Evolutionary conservation across 2,797 vertebrate species (phyloP).

Genomic region (Margarornis squamiger): DNA sequence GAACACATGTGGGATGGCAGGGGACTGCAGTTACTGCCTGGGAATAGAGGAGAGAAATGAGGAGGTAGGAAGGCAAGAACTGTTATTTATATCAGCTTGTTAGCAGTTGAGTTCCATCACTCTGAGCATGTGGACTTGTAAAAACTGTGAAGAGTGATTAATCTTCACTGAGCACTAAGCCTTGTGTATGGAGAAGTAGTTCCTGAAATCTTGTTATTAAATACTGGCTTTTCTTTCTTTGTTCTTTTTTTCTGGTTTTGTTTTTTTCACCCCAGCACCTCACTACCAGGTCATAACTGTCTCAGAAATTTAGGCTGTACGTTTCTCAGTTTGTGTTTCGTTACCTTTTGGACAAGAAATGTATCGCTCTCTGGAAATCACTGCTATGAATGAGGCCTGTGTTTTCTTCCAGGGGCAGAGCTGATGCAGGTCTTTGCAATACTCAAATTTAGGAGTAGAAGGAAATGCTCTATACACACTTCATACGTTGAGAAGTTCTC

Average conservation of each 20-base stretch:
- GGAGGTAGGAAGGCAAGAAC: not conserved
- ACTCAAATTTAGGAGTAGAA: not conserved
- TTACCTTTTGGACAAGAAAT: not conserved
- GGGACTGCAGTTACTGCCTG: not conserved
- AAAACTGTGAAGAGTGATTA: constrained; percentile 13
- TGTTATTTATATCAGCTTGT: not conserved
- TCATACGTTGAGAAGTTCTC: not conserved
- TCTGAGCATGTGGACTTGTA: not conserved
- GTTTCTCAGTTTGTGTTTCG: not conserved
- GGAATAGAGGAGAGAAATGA: not conserved
- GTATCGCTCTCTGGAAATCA: not conserved
- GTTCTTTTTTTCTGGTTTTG: no score
- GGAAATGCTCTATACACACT: not conserved
- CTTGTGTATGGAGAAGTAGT: not conserved
- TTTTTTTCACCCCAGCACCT: accelerated
- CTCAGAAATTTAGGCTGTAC: not conserved
- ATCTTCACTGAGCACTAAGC: not conserved
- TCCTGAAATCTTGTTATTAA: not conserved
- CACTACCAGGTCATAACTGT: not conserved
- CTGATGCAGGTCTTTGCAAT: not conserved
- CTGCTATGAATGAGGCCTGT: not conserved
- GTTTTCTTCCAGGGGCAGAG: not conserved
- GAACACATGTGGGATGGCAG: not conserved
- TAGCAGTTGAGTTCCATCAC: not conserved
- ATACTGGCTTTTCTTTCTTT: not conserved